A percentile compares a stretch with the other conserved stretches of the same genome.
Evolutionary conservation across 2,113 vertebrate genomes (phyloP).

Genomic region (Cyphomyrus plagiostoma): DNA sequence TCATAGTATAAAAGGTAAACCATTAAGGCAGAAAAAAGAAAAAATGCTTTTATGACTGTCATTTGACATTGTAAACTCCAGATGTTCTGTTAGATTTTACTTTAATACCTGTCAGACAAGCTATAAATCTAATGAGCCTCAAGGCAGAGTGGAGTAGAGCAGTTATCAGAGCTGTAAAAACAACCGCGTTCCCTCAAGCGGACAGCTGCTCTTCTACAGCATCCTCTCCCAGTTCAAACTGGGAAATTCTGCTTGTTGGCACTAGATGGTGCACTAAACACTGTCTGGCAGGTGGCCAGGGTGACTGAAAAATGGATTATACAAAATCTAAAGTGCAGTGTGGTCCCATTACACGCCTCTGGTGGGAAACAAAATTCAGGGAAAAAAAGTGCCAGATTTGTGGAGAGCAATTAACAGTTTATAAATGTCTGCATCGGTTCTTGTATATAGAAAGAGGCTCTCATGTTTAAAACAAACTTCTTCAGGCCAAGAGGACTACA

Average conservation of each 20-base stretch:
- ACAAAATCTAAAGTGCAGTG: background rate
- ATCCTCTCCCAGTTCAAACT: slow-evolving; percentile 10
- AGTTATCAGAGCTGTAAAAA: background rate
- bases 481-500: background rate
- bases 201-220: background rate
- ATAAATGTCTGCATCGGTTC: background rate
- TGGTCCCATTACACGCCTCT: background rate
- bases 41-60: background rate
- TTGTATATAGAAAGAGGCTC: background rate
- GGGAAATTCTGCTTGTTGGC: background rate
- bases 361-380: background rate
- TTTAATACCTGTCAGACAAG: slow-evolving; percentile 13
- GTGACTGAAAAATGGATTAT: background rate
- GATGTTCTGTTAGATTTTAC: background rate
- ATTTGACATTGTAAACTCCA: background rate
- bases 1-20: background rate
- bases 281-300: background rate
- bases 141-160: background rate
- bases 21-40: slow-evolving; percentile 1
- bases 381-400: background rate
- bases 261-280: slow-evolving; percentile 26
- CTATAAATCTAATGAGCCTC: background rate
- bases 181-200: background rate
- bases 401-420: background rate
- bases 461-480: background rate